phyloP scores from a whole-genome alignment of 1,140 invertebrate species.

The Macrocentrus cingulum region DNA sequence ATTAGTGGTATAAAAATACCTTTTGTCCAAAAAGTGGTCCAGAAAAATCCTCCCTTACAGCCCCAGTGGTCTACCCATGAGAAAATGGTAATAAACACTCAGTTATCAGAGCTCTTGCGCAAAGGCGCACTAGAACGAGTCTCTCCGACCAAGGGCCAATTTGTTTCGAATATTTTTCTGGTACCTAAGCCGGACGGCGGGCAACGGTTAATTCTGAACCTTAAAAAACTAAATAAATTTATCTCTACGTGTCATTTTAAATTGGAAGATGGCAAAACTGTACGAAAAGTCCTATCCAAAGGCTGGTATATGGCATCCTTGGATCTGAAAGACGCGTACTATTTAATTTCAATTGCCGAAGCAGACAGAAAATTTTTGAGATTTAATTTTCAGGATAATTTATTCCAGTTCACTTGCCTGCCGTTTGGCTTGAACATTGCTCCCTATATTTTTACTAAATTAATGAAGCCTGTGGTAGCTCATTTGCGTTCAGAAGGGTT shows the following conservation, averaged over 20 bases:
- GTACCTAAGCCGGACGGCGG: slow-evolving; percentile 10
- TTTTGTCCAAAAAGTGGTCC: background rate
- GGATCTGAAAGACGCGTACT: slow-evolving; percentile 20
- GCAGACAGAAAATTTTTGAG: slow-evolving; percentile 16
- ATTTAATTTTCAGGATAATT: background rate
- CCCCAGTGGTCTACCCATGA: slow-evolving; percentile 10
- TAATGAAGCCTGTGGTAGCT: background rate
- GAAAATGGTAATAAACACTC: background rate
- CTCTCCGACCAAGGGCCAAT: background rate
- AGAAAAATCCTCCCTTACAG: background rate
- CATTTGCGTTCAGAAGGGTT: background rate
- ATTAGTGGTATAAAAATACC: slow-evolving; percentile 12
- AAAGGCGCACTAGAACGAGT: slow-evolving; percentile 1
- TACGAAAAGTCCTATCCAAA: background rate
- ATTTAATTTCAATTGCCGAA: slow-evolving; percentile 5
- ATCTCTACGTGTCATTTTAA: slow-evolving; percentile 11
- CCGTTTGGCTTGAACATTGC: too few relatives aligned
- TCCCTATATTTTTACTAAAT: too few relatives aligned
- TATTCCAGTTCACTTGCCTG: too few relatives aligned
- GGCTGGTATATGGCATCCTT: slow-evolving; percentile 9
- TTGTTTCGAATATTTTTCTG: slow-evolving; percentile 17
- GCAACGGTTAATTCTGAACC: slow-evolving; percentile 15
- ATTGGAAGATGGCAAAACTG: slow-evolving; percentile 8
- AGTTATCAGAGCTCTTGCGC: background rate
- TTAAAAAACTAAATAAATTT: slow-evolving; percentile 13